Conservation (phyloP, 1,140 invertebrate species). For the Apis dorsata region DNA sequence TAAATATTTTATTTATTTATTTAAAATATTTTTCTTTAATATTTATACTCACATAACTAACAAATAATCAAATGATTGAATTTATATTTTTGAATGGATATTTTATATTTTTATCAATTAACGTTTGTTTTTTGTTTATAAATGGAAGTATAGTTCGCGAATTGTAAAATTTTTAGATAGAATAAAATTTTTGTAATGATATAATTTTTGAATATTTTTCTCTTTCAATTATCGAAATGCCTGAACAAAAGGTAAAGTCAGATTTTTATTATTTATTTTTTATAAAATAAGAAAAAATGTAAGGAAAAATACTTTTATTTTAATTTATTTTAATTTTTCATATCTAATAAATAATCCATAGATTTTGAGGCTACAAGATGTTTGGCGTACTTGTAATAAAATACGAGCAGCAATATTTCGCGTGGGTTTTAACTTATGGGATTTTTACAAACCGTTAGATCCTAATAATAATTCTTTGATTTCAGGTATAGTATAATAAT, state of each 20-base stretch:
- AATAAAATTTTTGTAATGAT: constrained; percentile 21
- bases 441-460: constrained; percentile 84
- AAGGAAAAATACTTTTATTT: neutral
- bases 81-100: neutral
- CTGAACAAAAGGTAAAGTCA: constrained; percentile 44
- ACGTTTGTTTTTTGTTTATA: constrained; percentile 21
- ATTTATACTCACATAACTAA: neutral
- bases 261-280: neutral
- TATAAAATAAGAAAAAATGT: constrained; percentile 16
- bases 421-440: constrained; percentile 84
- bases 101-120: neutral
- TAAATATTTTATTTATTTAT: neutral
- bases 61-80: neutral
- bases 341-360: constrained; percentile 10
- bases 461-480: constrained; percentile 83
- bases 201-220: neutral
- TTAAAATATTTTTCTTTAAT: neutral
- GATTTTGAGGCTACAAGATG: constrained; percentile 77
- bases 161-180: constrained; percentile 2
- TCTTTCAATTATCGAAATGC: constrained; percentile 40
- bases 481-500: constrained; percentile 80
- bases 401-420: constrained; percentile 85
- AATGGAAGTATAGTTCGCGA: neutral
- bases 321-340: neutral
- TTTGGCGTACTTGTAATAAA: constrained; percentile 88